These are phyloP conservation scores for Teleopsis dalmanni DNA, from an alignment of 1,140 invertebrate genomes.

Conservation along the genomic window DNA sequence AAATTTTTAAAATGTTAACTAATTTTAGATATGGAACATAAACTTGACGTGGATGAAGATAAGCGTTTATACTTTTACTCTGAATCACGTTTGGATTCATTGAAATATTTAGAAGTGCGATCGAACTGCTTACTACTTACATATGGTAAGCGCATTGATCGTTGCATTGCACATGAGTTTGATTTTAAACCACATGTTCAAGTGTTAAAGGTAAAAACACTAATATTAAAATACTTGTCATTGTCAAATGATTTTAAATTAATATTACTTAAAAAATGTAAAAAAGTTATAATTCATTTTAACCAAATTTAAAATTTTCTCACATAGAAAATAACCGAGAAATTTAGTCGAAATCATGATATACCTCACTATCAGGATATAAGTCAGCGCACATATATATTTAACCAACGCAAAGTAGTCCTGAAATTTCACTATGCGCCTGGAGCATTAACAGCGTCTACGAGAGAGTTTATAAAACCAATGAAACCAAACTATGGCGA, in stretches of 20 bases:
- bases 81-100: slow-evolving; percentile 24
- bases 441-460: slow-evolving; percentile 59
- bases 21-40: slow-evolving; percentile 25
- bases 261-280: not conserved
- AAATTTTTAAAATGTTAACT: not conserved
- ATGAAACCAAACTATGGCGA: slow-evolving; percentile 57
- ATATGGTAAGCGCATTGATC: slow-evolving; percentile 24
- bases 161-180: slow-evolving; percentile 30
- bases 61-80: slow-evolving; percentile 58
- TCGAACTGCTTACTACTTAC: slow-evolving; percentile 16
- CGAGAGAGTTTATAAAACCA: slow-evolving; percentile 57
- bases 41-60: slow-evolving; percentile 11
- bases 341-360: slow-evolving; percentile 48
- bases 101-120: slow-evolving; percentile 20
- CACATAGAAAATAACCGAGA: slow-evolving; percentile 52
- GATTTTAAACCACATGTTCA: slow-evolving; percentile 17
- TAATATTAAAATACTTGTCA: not conserved
- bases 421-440: slow-evolving; percentile 62
- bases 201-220: slow-evolving; percentile 16
- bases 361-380: slow-evolving; percentile 54
- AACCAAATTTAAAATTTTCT: not conserved
- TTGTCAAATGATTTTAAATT: not conserved
- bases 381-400: slow-evolving; percentile 56
- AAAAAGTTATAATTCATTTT: not conserved
- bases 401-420: slow-evolving; percentile 55